Evolutionary conservation across 2,888 invertebrate genomes (phyloP).

Genomic region (Pedicia rivosa): DNA sequence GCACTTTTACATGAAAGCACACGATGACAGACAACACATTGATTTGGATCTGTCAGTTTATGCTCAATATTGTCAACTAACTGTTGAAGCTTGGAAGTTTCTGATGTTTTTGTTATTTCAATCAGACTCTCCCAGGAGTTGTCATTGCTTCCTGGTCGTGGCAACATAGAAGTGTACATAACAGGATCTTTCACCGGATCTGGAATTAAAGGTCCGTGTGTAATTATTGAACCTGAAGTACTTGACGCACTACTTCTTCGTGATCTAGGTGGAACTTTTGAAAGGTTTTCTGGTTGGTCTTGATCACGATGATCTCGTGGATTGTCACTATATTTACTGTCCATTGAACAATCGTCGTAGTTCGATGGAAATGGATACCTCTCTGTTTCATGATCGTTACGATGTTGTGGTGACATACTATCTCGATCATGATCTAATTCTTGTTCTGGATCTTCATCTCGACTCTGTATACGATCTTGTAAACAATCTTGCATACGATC

Average conservation of each 20-base stretch:
- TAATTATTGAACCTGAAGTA: constrained; percentile 27
- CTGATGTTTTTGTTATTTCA: constrained; percentile 75
- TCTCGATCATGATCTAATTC: too few species aligned
- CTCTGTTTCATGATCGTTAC: too few species aligned
- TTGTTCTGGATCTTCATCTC: too few species aligned
- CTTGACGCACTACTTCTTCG: constrained; percentile 28
- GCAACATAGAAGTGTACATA: constrained; percentile 30
- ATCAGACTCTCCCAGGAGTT: constrained; percentile 97
- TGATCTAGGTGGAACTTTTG: constrained; percentile 16
- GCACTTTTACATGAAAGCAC: constrained; percentile 95
- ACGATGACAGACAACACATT: constrained; percentile 94
- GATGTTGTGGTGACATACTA: too few species aligned
- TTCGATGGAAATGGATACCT: too few species aligned
- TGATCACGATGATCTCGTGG: constrained; percentile 18
- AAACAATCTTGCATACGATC: too few species aligned
- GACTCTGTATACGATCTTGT: too few species aligned
- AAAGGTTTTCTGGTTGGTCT: constrained; percentile 15
- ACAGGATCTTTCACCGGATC: constrained; percentile 1
- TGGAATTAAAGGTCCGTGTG: neutral
- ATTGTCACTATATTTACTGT: constrained; percentile 8
- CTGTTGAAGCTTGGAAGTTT: constrained; percentile 91
- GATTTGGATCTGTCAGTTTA: constrained; percentile 92
- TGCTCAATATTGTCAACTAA: constrained; percentile 94
- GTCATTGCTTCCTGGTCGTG: constrained; percentile 81
- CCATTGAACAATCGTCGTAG: constrained; percentile 7